These are phyloP conservation scores for Fulica atra DNA, from an alignment of 2,113 vertebrate species.

Conservation along the genomic window DNA sequence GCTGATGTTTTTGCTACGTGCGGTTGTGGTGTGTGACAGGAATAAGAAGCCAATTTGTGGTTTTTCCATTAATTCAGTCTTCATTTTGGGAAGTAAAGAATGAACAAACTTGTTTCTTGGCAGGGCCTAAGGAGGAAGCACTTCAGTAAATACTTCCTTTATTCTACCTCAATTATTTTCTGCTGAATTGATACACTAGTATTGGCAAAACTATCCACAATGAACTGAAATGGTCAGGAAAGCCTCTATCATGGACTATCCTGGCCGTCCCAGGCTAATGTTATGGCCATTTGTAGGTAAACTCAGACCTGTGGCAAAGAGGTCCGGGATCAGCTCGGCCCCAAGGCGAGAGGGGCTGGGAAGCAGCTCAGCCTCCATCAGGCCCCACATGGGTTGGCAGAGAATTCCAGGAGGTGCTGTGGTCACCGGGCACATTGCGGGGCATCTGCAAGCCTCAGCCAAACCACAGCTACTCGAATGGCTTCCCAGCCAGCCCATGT, in stretches of 20 bases:
- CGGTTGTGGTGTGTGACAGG: not conserved
- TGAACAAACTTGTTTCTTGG: slow-evolving; percentile 24
- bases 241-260: not conserved
- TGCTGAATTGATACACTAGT: not conserved
- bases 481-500: not conserved
- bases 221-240: not conserved
- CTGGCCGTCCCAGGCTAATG: not conserved
- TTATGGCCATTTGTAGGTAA: not conserved
- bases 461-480: slow-evolving; percentile 20
- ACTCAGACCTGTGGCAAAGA: not conserved
- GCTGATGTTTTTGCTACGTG: not conserved
- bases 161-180: not conserved
- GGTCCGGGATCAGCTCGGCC: not conserved
- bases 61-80: slow-evolving; percentile 31
- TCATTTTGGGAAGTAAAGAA: slow-evolving; percentile 62
- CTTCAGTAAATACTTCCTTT: slow-evolving; percentile 17
- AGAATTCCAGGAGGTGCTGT: not conserved
- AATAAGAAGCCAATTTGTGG: slow-evolving; percentile 47
- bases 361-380: not conserved
- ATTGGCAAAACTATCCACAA: not conserved
- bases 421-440: fast-evolving
- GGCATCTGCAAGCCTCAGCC: not conserved
- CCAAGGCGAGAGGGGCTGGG: not conserved
- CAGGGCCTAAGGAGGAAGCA: not conserved
- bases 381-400: fast-evolving